Conservation (phyloP, 2,888 invertebrate species). For the Cabera pusaria region DNA sequence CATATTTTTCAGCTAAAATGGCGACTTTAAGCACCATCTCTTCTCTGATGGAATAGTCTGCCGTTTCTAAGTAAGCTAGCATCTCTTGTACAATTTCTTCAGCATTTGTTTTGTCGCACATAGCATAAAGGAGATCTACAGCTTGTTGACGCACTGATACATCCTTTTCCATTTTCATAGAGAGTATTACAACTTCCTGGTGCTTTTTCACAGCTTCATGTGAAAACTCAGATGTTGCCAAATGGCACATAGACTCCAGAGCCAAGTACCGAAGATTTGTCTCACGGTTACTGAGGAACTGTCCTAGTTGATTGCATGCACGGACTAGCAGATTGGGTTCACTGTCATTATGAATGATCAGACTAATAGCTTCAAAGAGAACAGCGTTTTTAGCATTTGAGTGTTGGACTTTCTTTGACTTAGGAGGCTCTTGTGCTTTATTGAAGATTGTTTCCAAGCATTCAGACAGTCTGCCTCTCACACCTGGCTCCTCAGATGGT, state of each 20-base stretch:
- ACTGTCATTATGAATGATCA: conserved; percentile 99
- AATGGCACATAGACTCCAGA: conserved; percentile 99
- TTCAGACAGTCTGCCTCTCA: conserved; percentile 97
- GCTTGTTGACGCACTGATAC: conserved; percentile 99
- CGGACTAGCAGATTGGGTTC: conserved; percentile 98
- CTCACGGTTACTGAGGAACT: conserved; percentile 98
- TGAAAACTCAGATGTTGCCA: conserved; percentile 99
- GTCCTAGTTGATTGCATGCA: conserved; percentile 99
- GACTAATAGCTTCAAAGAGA: conserved; percentile 99
- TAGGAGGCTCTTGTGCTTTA: conserved; percentile 99
- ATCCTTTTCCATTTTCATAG: conserved; percentile 99
- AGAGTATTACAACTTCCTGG: conserved; percentile 99
- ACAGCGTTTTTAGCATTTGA: conserved; percentile 99
- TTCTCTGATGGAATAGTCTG: conserved; percentile 99
- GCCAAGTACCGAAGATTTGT: conserved; percentile 99
- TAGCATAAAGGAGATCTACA: conserved; percentile 98
- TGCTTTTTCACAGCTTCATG: conserved; percentile 99
- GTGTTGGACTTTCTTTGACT: conserved; percentile 99
- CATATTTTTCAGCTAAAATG: conserved; percentile 99
- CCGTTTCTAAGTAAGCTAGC: conserved; percentile 99
- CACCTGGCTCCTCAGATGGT: conserved; percentile 97
- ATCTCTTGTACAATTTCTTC: conserved; percentile 99
- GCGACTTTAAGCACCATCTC: conserved; percentile 99
- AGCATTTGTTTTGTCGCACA: conserved; percentile 99
- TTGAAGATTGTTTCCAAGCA: conserved; percentile 99